Evolutionary conservation across 2,888 invertebrate species (phyloP), one percentile per base, ranked within the genome.

Genomic region (Tachina grossa): DNA sequence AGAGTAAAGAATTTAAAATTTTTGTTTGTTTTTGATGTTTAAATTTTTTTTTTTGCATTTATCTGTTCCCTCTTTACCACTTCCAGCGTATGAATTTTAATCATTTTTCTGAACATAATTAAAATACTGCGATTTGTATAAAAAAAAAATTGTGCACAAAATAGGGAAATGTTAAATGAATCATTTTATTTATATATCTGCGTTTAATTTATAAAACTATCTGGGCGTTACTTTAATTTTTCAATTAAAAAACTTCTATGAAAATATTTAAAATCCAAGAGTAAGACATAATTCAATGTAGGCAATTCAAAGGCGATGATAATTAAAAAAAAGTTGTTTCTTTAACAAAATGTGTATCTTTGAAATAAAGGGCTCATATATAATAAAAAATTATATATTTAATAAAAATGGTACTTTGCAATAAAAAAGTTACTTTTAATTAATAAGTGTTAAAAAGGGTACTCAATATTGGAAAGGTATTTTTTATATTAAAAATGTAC

Each of bases 121-220:
- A 53, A 41, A 45, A 63, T 53, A n/a, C 16, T 41, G 39, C 41
- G 16, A 51, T 5, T 51, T 1, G 6, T 6, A 6, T 31, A 31
- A 31, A 31, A 53, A 68, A 39, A 19, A 14, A n/a, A n/a, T n/a
- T 41, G 6, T 55, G 8, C 4, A 4, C 31, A 39, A 75, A 47
- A 69, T 74, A 55, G 45, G 57, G 3, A 49, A 65, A 66, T 41
- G 9, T 72, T 81, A 49, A 81, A 84, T 84, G 68, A 77, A 49
- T 72, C 84, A 76, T 84, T 76, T 79, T 47, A 79, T 84, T 75
- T 59, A 71, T 66, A 68, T 68, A 68, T 66, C 31, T 39, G 19
- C 49, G 74, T 59, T 74, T 74, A 81, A 81, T 81, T 81, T 71
- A 66, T 8, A 53, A 61, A 69, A 55, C 10, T 45, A 79, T 79